Conservation (phyloP, 1,140 invertebrate species). For the Ruditapes philippinarum region DNA sequence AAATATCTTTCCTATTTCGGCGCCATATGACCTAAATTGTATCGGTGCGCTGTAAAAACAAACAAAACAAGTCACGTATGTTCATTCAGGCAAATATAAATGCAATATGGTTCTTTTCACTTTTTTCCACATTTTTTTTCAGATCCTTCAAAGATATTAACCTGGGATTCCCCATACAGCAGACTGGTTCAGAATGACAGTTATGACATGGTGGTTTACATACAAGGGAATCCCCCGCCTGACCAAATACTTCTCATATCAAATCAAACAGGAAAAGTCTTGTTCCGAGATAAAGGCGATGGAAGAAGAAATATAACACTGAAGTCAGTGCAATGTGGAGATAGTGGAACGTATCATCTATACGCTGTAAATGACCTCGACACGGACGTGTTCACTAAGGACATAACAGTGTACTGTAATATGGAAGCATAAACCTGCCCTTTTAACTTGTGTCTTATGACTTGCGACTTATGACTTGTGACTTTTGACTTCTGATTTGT, state of each 20-base stretch:
- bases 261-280: not conserved
- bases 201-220: not conserved
- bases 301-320: not conserved
- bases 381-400: not conserved
- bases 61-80: no score
- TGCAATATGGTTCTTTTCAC: no score
- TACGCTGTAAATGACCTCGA: not conserved
- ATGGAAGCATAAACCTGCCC: no score
- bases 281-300: not conserved
- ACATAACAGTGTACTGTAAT: not conserved
- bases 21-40: no score
- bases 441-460: no score
- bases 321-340: not conserved
- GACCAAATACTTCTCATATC: not conserved
- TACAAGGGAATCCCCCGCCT: not conserved
- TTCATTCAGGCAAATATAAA: no score
- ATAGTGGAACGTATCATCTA: not conserved
- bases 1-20: no score
- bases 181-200: not conserved
- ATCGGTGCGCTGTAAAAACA: no score
- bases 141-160: not conserved
- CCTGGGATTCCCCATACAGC: not conserved
- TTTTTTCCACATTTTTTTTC: not conserved
- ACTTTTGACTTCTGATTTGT: no score
- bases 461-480: no score